Evolutionary conservation across 2,113 vertebrate species (phyloP), one percentile per base, ranked within the genome.

Genomic region (Megaceryle maxima): DNA sequence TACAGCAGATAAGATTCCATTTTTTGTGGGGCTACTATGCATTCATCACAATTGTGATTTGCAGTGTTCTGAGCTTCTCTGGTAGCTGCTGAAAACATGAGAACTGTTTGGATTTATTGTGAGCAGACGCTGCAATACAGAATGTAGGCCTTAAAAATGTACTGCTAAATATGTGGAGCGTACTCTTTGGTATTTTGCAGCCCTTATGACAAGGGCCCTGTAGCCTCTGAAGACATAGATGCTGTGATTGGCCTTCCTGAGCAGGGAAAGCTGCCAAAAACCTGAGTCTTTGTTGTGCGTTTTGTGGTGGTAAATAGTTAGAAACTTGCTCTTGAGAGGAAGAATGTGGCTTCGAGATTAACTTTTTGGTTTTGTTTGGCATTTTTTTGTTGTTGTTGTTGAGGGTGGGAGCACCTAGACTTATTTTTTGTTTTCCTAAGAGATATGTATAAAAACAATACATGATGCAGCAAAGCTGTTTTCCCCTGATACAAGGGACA

Each of bases 391-490:
- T 14, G 39, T 57, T 77, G 66, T 41, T 75, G 64, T 63, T 74
- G 56, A 46, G 21, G 26, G 22, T 57, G 24, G 41, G 11, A 92
- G 8, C 41, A 51, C 21, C 11, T 70, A 46, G n/a, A 11, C 28
- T 77, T 83, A 19, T 13, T 96, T 96, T 92, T 44, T 67, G 21
- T 93, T 90, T 94, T 93, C 56, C 88, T 6, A 0, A 66, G 69
- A 70, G 72, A 14, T 59, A 10, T 3, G 8, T 70, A 39, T 69
- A 77, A 93, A 90, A 92, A 84, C 70, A 87, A 56, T 1, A 5
- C 20, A n/a, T 78, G 35, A 51, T 44, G 41, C 29, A 82, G 24
- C 29, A 72, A 48, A 50, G 29, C 57, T 94, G 29, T 55, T 77
- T 78, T 80, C 37, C 39, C 16, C 6, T 50, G 19, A 57, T 76